phyloP scores from a whole-genome alignment of 2,113 vertebrate genomes.

The Elgaria multicarinata region DNA sequence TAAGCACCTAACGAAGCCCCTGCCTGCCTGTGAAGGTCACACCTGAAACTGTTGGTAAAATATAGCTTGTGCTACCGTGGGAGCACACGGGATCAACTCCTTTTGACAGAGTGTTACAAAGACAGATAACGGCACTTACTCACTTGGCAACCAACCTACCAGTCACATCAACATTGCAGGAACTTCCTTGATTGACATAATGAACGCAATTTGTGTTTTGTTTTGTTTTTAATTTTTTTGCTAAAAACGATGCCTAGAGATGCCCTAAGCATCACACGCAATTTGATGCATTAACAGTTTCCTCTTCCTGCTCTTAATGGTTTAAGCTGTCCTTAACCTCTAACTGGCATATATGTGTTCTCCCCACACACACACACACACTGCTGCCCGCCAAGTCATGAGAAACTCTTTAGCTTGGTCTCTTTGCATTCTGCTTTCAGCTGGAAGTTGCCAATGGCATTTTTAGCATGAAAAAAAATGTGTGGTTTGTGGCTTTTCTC shows the following conservation, averaged over 20 bases:
- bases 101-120: no score
- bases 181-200: not conserved
- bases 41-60: not conserved
- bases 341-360: not conserved
- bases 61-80: not conserved
- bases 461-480: not conserved
- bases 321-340: not conserved
- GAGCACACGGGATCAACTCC: not conserved
- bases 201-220: not conserved
- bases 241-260: not conserved
- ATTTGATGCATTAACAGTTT: not conserved
- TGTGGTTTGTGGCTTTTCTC: not conserved
- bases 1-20: no score
- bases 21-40: not conserved
- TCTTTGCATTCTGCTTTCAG: not conserved
- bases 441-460: not conserved
- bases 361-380: no score
- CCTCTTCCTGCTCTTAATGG: constrained; percentile 4
- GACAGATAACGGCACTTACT: not conserved
- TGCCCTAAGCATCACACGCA: not conserved
- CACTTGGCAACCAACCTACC: not conserved
- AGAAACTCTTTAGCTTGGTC: not conserved
- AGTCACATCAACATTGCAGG: not conserved
- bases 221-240: not conserved
- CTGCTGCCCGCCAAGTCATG: not conserved